Evolutionary conservation across 2,113 vertebrate species (phyloP).

Genomic region (Lepus americanus): DNA sequence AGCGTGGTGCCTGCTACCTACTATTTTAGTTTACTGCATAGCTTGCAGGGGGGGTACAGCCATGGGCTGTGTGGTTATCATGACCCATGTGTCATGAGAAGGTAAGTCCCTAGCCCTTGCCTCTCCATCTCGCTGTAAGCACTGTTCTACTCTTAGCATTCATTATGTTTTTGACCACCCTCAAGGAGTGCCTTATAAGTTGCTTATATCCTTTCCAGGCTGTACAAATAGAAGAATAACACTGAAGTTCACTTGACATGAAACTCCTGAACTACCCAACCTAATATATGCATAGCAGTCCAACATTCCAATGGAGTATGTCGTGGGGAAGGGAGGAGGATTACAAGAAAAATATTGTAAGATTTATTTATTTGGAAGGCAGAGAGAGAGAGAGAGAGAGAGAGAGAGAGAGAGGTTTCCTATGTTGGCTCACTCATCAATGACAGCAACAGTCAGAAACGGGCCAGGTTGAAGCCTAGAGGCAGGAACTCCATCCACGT

Average conservation of each 20-base stretch:
- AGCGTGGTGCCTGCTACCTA: neutral
- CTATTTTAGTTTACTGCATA: neutral
- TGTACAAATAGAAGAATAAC: neutral
- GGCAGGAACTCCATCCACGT: too few relatives aligned
- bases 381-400: too few relatives aligned
- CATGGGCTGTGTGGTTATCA: too few relatives aligned
- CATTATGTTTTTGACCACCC: neutral
- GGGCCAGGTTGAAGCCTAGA: too few relatives aligned
- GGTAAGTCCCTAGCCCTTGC: neutral
- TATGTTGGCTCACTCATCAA: too few relatives aligned
- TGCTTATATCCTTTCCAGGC: neutral
- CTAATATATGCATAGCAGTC: neutral
- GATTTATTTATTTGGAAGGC: too few relatives aligned
- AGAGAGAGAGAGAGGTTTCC: too few relatives aligned
- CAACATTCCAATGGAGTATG: neutral
- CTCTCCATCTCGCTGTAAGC: neutral
- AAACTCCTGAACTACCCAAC: neutral
- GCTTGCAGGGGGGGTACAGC: rapidly evolving
- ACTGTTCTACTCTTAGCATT: neutral
- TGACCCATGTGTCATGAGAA: neutral
- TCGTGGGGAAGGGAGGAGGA: rapidly evolving
- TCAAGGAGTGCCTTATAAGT: neutral
- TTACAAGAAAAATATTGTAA: neutral
- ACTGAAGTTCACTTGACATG: too few relatives aligned
- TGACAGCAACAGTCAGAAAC: too few relatives aligned